A percentile compares a stretch with the other conserved stretches of the same genome.
phyloP scores from a whole-genome alignment of 2,888 invertebrate genomes.

The Sinelater perroti region DNA sequence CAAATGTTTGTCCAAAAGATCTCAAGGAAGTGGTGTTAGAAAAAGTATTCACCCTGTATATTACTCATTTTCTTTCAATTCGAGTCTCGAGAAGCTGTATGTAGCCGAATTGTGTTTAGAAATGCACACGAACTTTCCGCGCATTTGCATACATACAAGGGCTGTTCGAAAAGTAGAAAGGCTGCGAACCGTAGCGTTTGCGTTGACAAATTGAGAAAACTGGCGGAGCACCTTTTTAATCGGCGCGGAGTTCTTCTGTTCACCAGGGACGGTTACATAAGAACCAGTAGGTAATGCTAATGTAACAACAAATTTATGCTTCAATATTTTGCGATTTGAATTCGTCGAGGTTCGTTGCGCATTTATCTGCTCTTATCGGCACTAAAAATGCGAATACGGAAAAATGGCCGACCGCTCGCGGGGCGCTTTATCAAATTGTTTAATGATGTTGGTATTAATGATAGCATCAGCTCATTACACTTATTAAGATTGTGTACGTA shows the following conservation, averaged over 20 bases:
- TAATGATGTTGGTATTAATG: slow-evolving; percentile 1
- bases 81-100: no score
- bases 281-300: no score
- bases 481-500: neutral
- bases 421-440: slow-evolving; percentile 6
- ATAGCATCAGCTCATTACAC: slow-evolving; percentile 3
- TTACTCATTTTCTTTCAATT: no score
- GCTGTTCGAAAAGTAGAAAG: neutral
- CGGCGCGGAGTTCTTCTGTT: neutral
- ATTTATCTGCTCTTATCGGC: neutral
- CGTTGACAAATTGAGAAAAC: neutral
- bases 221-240: neutral
- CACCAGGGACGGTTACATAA: neutral
- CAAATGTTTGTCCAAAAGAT: no score
- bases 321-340: slow-evolving; percentile 7
- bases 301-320: slow-evolving; percentile 1
- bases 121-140: no score
- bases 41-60: no score
- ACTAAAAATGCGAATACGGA: neutral
- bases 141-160: no score
- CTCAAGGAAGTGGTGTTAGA: no score
- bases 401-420: neutral
- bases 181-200: neutral
- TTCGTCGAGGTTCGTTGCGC: neutral
- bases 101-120: no score